Evolutionary conservation across 37 sponge, comb jelly and placozoan genomes (phyloP).

Genomic region (Oscarella lobularis): DNA sequence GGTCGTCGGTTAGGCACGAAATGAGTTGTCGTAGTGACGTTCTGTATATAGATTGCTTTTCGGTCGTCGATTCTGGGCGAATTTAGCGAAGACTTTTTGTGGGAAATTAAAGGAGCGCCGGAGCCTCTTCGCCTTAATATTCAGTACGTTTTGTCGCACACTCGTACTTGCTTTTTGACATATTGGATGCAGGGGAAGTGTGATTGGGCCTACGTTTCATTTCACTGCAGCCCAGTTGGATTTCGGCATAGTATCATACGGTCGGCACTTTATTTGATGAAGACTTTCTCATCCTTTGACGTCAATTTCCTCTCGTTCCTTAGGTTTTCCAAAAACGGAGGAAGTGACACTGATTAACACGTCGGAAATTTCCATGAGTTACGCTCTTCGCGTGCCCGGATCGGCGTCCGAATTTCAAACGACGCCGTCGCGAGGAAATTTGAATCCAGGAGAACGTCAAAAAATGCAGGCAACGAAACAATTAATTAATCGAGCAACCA

Average conservation of each 20-base stretch:
- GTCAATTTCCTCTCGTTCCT: too few species aligned
- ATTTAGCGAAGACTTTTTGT: conserved; percentile 79
- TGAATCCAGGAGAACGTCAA: conserved; percentile 37
- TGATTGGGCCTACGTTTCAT: conserved; percentile 93
- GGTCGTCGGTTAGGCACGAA: conserved; percentile 35
- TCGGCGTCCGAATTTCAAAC: conserved; percentile 53
- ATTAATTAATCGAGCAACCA: too few species aligned
- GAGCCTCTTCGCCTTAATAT: conserved; percentile 55
- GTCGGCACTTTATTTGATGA: too few species aligned
- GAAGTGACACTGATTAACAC: conserved; percentile 71
- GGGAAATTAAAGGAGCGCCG: conserved; percentile 44
- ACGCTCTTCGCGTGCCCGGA: conserved; percentile 39
- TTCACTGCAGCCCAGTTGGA: conserved; percentile 54
- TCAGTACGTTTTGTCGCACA: too few species aligned
- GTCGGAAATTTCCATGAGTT: conserved; percentile 80
- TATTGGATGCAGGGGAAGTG: conserved; percentile 60
- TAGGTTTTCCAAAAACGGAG: conserved; percentile 49
- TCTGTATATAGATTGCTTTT: conserved; percentile 68
- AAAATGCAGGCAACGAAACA: background rate
- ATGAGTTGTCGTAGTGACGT: too few species aligned
- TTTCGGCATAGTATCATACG: conserved; percentile 79
- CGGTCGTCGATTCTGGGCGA: conserved; percentile 55
- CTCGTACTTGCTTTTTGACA: too few species aligned
- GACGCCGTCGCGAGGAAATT: conserved; percentile 35
- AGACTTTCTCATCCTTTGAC: too few species aligned